Base-by-base conservation (phyloP, 2,888 invertebrate genomes). In the Cistogaster globosa region DNA sequence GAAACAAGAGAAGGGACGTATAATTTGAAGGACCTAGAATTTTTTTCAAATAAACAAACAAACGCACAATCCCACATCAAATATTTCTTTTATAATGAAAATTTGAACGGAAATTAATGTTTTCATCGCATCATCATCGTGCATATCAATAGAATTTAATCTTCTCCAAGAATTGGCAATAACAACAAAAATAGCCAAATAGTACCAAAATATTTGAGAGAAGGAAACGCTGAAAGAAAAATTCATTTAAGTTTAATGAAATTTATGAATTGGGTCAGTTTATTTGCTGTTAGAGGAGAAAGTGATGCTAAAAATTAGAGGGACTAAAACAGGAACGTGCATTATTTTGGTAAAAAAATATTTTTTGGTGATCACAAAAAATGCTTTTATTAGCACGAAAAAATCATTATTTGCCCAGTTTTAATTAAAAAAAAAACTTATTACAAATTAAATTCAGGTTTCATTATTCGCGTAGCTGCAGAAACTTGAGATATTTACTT, bases 91-190 rank as follows among this genome's bases (percentile, higher is more conserved):
- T 68, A 65, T 85, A 82, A 82, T 85, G 78, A 77, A 78, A 74
- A 65, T 78, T 75, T 82, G 69, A 82, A 78, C 81, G 84, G 81
- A 82, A 85, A 85, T 82, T 85, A 85, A 85, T 85, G 84, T 85
- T 81, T 81, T 85, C 84, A 78, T 63, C 84, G 74, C 58, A 58
- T 79, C 80, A 65, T 74, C 57, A 58, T 53, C 57, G 16, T 51
- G 81, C 72, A 78, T 85, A 82, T 85, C 84, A 85, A 85, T 85
- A 82, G 71, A 74, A 75, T 75, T 75, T 68, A 85, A 85, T 82
- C 81, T 82, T 69, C 32, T 57, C 38, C 26, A 58, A 60, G 69
- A 32, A 60, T 63, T 22, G 36, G 32, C 55, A 63, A 8, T 6
- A 42, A 32, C 5, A 38, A 55, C 2, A 45, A 32, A 55, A 60